These are phyloP conservation scores for Stegostoma tigrinum DNA, from an alignment of 2,113 vertebrate species.

Conservation along the genomic window DNA sequence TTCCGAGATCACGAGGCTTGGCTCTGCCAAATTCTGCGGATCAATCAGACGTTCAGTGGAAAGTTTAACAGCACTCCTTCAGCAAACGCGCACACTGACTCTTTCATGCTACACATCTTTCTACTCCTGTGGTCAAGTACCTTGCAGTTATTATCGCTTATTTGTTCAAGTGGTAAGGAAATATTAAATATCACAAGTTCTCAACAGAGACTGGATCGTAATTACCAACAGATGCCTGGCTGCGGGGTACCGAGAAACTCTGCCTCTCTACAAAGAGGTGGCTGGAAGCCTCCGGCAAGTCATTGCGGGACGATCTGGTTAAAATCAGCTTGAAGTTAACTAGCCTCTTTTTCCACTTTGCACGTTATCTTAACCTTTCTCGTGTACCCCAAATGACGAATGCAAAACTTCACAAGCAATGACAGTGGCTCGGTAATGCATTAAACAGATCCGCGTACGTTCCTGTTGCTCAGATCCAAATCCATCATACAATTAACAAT, in stretches of 20 bases:
- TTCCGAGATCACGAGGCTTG: slow-evolving; percentile 54
- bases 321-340: slow-evolving; percentile 52
- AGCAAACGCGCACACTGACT: slow-evolving; percentile 60
- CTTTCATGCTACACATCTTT: slow-evolving; percentile 71
- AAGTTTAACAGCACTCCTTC: slow-evolving; percentile 58
- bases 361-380: slow-evolving; percentile 54
- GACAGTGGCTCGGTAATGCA: slow-evolving; percentile 16
- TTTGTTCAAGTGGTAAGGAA: slow-evolving; percentile 98
- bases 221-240: slow-evolving; percentile 90
- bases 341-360: slow-evolving; percentile 48
- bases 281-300: slow-evolving; percentile 42
- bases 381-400: slow-evolving; percentile 44
- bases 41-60: slow-evolving; percentile 52
- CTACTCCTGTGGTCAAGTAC: slow-evolving; percentile 85
- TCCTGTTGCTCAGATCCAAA: neutral
- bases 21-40: slow-evolving; percentile 40
- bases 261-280: slow-evolving; percentile 41
- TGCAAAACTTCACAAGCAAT: slow-evolving; percentile 43
- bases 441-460: neutral
- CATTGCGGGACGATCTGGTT: slow-evolving; percentile 46
- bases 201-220: slow-evolving; percentile 80
- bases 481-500: neutral
- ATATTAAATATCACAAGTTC: slow-evolving; percentile 96
- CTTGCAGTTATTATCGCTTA: slow-evolving; percentile 82
- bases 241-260: slow-evolving; percentile 45